A percentile compares a stretch with the other conserved stretches of the same genome.
Evolutionary conservation across 2,113 vertebrate genomes (phyloP).

Genomic region (Oreochromis niloticus): DNA sequence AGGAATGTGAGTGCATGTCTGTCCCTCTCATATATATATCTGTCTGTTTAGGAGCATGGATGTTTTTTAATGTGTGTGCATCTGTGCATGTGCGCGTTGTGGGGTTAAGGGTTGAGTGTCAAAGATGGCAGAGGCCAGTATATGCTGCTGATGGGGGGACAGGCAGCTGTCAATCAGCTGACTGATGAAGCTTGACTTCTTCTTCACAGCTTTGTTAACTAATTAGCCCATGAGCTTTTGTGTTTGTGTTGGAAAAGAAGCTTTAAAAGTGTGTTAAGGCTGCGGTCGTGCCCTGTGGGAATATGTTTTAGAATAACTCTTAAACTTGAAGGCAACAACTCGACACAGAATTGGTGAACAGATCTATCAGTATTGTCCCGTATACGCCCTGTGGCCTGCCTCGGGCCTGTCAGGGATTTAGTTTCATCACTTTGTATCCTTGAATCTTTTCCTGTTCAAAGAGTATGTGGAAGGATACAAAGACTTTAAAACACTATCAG

Average conservation of each 20-base stretch:
- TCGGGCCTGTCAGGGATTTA: not conserved
- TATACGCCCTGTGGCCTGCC: not conserved
- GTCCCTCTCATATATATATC: not conserved
- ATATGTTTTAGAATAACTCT: not conserved
- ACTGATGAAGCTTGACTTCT: conserved; percentile 65
- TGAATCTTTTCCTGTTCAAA: not conserved
- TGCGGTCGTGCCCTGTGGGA: not conserved
- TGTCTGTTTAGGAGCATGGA: not conserved
- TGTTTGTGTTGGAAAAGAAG: conserved; percentile 3
- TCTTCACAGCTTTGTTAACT: conserved; percentile 54
- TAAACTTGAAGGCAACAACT: not conserved
- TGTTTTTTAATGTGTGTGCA: not conserved
- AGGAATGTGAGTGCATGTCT: conserved; percentile 3
- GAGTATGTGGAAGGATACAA: not conserved
- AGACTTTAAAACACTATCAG: not conserved
- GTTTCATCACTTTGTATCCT: not conserved
- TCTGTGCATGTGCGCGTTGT: not conserved
- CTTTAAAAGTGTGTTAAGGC: conserved; percentile 33
- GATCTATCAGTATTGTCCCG: not conserved
- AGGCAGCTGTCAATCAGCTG: conserved; percentile 95
- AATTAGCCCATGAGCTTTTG: conserved; percentile 29
- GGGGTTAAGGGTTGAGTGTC: conserved; percentile 39
- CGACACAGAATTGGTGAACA: not conserved
- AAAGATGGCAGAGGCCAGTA: conserved; percentile 73
- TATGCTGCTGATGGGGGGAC: conserved; percentile 84